Evolutionary conservation across 2,888 invertebrate species (phyloP), one percentile per base, ranked within the genome.

Genomic region (Synanthedon formicaeformis): DNA sequence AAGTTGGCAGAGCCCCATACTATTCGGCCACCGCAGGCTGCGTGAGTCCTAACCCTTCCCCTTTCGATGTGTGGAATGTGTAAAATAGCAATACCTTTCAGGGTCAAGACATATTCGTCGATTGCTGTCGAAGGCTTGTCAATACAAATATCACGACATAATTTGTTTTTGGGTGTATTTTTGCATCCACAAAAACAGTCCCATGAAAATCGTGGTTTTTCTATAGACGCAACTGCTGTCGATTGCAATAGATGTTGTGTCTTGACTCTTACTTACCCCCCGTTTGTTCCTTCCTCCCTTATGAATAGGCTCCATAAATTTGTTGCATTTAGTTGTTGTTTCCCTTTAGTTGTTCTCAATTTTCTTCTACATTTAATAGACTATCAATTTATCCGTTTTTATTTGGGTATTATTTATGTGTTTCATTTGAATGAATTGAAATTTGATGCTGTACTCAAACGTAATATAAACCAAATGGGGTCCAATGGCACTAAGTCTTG

Each of bases 1-100:
- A 69, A 66, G 77, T 70, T 78, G 79, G 84, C 85, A 83, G 78
- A 78, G 82, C 81, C 84, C 82, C 78, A 79, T 76, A 74, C 71
- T 77, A 69, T 67, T 71, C 69, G 83, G 80, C 74, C 80, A 71
- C 64, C 81, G 68, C 63, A 73, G 81, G 80, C 84, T 81, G 78
- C 79, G 87, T 87, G 87, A 86, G 87, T 86, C 77, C 81, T 74
- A 65, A 63, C 65, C 66, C 75, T 73, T 56, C 72, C 75, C 79
- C 57, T 81, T 71, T 84, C 79, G 78, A 82, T 84, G 84, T 80
- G 80, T 85, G 85, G 86, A 84, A 85, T 85, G 85, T 66, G 67
- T 75, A 78, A 71, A 68, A 71, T 81, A 81, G 78, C 74, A 60
- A 71, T 64, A 50, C 52, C 54, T 52, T 52, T 56, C 56, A 54